phyloP scores from a whole-genome alignment of 2,888 invertebrate genomes.

The Pilophorus perplexus region DNA sequence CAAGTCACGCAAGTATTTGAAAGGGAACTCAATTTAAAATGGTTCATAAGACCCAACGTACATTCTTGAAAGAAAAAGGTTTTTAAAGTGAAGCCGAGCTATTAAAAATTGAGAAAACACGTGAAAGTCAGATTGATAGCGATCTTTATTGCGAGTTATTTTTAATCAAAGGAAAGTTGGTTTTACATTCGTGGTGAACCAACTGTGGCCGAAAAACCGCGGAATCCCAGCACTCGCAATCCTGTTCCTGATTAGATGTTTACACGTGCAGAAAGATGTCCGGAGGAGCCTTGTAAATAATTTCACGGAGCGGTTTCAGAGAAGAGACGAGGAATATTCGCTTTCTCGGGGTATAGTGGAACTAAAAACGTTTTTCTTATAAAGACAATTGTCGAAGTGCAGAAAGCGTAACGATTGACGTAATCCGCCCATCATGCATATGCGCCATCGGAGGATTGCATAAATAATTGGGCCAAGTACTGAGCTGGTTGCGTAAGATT shows the following conservation, averaged over 20 bases:
- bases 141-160: background rate
- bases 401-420: conserved; percentile 6
- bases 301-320: background rate
- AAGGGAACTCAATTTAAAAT: no score
- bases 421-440: no score
- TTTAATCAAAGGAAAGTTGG: background rate
- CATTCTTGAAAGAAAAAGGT: no score
- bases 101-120: no score
- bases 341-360: conserved; percentile 4
- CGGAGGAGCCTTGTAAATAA: background rate
- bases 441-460: no score
- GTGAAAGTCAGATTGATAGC: no score
- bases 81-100: no score
- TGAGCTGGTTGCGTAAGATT: no score
- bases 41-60: no score
- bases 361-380: background rate
- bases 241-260: background rate
- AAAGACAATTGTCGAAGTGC: background rate
- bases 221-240: no score
- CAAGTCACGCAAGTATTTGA: no score
- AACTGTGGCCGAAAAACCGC: background rate
- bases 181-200: background rate
- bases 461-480: no score
- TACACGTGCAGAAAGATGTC: conserved; percentile 1
- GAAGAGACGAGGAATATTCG: background rate